Evolutionary conservation across 2,888 invertebrate species (phyloP).

Genomic region (Chymomyza amoena): DNA sequence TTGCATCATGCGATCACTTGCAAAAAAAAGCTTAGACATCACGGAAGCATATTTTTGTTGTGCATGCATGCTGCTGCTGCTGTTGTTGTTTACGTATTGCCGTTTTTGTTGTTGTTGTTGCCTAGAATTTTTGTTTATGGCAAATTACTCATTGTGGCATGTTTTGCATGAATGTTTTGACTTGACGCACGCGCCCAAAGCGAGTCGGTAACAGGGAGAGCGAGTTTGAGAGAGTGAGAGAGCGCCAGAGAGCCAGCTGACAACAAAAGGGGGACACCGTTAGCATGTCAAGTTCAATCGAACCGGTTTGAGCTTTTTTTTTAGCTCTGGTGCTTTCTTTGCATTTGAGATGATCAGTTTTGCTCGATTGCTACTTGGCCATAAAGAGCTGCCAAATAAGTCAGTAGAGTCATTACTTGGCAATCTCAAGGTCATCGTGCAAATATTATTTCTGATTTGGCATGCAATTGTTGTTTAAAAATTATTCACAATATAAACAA

Average conservation of each 20-base stretch:
- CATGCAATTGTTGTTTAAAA: constrained; percentile 20
- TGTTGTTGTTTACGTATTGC: constrained; percentile 1
- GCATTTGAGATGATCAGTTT: neutral
- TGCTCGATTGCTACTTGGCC: neutral
- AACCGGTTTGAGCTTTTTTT: constrained; percentile 41
- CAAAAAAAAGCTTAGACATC: constrained; percentile 33
- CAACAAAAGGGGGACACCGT: neutral
- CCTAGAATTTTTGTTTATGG: neutral
- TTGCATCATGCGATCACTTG: constrained; percentile 17
- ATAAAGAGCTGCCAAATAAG: constrained; percentile 10
- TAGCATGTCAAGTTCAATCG: constrained; percentile 51
- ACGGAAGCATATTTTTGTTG: constrained; percentile 11
- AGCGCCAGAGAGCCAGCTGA: neutral
- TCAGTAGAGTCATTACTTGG: constrained; percentile 27
- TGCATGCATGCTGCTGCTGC: constrained; percentile 18
- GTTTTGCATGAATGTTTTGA: neutral
- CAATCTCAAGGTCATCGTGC: constrained; percentile 39
- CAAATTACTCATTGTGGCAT: neutral
- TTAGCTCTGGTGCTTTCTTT: neutral
- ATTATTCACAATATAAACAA: constrained; percentile 22
- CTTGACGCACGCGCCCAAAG: neutral
- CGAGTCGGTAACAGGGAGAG: neutral
- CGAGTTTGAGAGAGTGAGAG: neutral
- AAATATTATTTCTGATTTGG: constrained; percentile 33
- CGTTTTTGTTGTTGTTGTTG: constrained; percentile 1